Evolutionary conservation across 1,140 invertebrate species (phyloP), one percentile per base, ranked within the genome.

Genomic region (Eriosoma lanigerum): DNA sequence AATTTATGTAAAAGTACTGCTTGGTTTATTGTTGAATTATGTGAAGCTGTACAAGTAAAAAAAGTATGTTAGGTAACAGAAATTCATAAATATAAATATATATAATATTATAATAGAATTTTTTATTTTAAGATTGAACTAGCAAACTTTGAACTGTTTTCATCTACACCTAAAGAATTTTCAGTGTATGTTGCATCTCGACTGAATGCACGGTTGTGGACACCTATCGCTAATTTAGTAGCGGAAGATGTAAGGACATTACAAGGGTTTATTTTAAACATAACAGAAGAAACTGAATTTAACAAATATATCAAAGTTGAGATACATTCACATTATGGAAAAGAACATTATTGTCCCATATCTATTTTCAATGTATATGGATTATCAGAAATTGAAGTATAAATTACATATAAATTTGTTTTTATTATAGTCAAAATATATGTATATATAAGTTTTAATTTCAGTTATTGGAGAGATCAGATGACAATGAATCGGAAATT

Each of bases 61-160:
- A 94, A 94, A 83, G 87, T 88, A 81, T 81, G 82, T 82, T 17
- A 73, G n/a, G n/a, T 38, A 3, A 38, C 8, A 38, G 3, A 73
- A 19, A 73, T 52, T 1, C 29, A n/a, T 26, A 29, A 15, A 54
- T 19, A 1, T 48, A 1, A 46, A 3, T 19, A 19, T 32, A 5
- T 68, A n/a, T 60, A 15, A 24, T 64, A 29, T 52, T 19, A 62
- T 32, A 26, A 15, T 78, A 26, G 26, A 1, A 19, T 24, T 70
- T 86, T 68, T 26, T 29, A 29, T 72, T n/a, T 86, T 62, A 83
- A 87, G 86, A 92, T 99, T 82, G 96, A 99, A 84, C 88, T 99
- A 76, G 98, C 96, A 15, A 99, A 99, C 86, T 97, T 98, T 85
- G 98, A 99, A 87, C 87, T 99, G 24, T 99, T 99, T 87, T 98